phyloP scores from a whole-genome alignment of 2,113 vertebrate genomes.

The Anser brachyrhynchus region DNA sequence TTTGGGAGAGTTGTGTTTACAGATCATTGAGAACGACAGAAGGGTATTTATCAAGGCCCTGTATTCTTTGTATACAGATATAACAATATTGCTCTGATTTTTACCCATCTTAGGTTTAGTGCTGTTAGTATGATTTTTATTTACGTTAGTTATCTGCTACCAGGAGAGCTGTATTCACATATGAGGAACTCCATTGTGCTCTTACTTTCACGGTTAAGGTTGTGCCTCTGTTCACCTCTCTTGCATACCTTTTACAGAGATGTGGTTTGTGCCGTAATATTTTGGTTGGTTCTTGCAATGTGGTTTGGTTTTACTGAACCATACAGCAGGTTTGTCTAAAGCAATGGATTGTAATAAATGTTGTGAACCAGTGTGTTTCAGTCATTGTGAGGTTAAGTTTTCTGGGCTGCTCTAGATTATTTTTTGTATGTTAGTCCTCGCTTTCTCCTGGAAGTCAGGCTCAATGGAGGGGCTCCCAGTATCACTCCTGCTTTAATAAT shows the following conservation, averaged over 20 bases:
- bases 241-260: background rate
- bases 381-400: conserved; percentile 16
- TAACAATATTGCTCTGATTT: background rate
- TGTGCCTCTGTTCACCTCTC: conserved; percentile 24
- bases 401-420: background rate
- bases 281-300: background rate
- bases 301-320: conserved; percentile 20
- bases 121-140: background rate
- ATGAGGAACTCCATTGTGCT: conserved; percentile 7
- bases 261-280: background rate
- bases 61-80: conserved; percentile 13
- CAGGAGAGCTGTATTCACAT: background rate
- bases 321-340: conserved; percentile 51
- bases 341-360: conserved; percentile 67
- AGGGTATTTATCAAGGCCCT: conserved; percentile 27
- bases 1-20: conserved; percentile 55
- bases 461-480: background rate
- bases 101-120: background rate
- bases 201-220: background rate
- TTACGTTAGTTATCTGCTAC: background rate
- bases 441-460: background rate
- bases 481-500: background rate
- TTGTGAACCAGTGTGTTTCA: conserved; percentile 30
- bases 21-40: background rate
- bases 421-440: background rate